Evolutionary conservation across 2,888 invertebrate genomes (phyloP), one percentile per base, ranked within the genome.

Genomic region (Hydriomena furcata): DNA sequence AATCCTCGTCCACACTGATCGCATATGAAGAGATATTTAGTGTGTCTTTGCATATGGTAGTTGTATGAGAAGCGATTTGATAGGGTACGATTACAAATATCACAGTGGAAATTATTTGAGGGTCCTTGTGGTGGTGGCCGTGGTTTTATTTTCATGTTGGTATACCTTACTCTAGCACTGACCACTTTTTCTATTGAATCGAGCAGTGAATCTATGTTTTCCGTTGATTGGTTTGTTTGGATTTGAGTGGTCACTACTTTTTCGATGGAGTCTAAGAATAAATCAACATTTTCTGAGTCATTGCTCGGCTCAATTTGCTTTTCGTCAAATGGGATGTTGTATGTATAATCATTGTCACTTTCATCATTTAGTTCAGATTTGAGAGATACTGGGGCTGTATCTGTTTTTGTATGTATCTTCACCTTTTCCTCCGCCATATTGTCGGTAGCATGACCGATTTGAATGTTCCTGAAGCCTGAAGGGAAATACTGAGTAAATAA

Each of bases 1-100:
- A 80, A 88, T 0, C 81, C 83, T 71, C 81, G 84, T 0, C 80
- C 89, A 10, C 88, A 89, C 1, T 82, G 76, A 42, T 90, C 89
- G 23, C 89, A 90, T 1, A 90, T 86, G 10, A 56, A 87, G 25
- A 68, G 65, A 44, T 71, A 84, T 1, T 75, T 74, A 1, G 63
- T 80, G 35, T 88, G 89, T 0, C 81, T 65, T 62, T 84, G 79
- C 84, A 86, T 85, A 27, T 89, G 89, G 30, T 76, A 68, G 8
- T 73, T 61, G 12, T 76, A 86, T 0, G 85, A 81, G 1, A 65
- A 37, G 3, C 58, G 66, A 30, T 81, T 85, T 0, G 83, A 76
- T 21, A 87, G 61, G 0, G 70, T 65, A 62, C 77, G 82, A 1
- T 75, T 61, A 47, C 88, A 88, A 25, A 83, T 58, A 17, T 73